Base-by-base conservation (phyloP, 2,113 vertebrate genomes). In the Bostrychus sinensis region DNA sequence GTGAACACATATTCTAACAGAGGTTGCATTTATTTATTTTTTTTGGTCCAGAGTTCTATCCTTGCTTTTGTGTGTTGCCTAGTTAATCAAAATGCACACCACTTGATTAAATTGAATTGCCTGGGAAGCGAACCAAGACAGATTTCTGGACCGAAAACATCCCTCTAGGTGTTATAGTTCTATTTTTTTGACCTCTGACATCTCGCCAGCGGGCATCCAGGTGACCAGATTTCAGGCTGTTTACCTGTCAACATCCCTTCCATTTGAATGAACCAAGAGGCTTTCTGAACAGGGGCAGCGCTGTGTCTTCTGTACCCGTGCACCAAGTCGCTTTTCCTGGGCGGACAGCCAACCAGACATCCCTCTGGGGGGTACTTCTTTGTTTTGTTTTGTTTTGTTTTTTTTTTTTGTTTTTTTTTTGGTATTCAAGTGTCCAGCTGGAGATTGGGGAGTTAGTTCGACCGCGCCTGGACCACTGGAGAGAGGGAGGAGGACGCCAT, bases 401-500 rank as follows among this genome's bases (percentile, higher is more conserved):
- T 51, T 26, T 51, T 17, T 5, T 25, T 51, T 2, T 25, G 13
- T 51, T 16, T 28, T 23, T 28, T 26, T 51, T 51, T 56, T 81
- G 79, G 81, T 86, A 78, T 82, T 71, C 25, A 55, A 75, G 78
- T 56, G 77, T 61, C 59, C 64, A 61, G 77, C 64, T 63, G 71
- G 72, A 62, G 60, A 65, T 83, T 71, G 82, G 77, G 84, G 85
- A 91, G 84, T 87, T 91, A 89, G 46, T 63, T 61, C 34, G 56
- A 26, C 75, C 81, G 87, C 89, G 89, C 91, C 89, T 90, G 93
- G 91, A 89, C 78, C 65, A 65, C 75, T 45, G 84, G 77, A 75
- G 69, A 75, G 56, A 66, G 20, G 80, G 85, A 87, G 71, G 89
- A 80, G 86, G 89, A 87, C 93, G 91, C 84, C 92, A 98, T 98